Base-by-base conservation (phyloP, 2,113 vertebrate species). In the Gambusia affinis region DNA sequence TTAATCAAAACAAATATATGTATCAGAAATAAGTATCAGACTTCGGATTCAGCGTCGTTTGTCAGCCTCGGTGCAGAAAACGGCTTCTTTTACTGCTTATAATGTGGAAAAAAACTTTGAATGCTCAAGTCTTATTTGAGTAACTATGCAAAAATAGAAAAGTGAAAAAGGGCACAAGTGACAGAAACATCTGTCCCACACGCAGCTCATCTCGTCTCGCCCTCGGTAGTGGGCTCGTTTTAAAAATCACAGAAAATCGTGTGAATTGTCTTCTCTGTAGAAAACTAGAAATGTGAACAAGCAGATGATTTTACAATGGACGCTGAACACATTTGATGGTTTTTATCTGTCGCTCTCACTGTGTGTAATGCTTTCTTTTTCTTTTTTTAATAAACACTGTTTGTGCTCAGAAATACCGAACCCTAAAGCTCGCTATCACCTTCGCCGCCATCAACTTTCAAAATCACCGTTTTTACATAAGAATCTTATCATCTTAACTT, bases 401-500 rank as follows among this genome's bases (percentile, higher is more conserved):
- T 51, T 15, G 44, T 17, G 47, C 17, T 54, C 17, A 54, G 47
- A 19, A 19, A 54, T 54, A 24, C 39, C 15, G 39, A 42, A 15
- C 3, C 14, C 47, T 3, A 54, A 2, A 54, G 22, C 17, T 54
- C 5, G 22, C 17, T 8, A 22, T 54, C 47, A 8, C 19, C 47
- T 24, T 22, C 47, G 24, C 47, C 29, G 33, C 30, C 15, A 22
- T 64, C 30, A 64, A 19, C 3, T 37, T 44, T 12, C 10, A 2
- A 7, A 3, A 64, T 60, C 33, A 14, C 28, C 35, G 27, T 24
- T 57, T 67, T 68, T 3, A 19, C 67, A 27, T 54, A 68, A 39
- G 19, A 70, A 47, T 19, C 0, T 31, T 37, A 64, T 81, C 29
- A 66, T 47, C 65, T 75, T 28, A 30, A 14, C 61, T 71, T 76